Evolutionary conservation across 2,888 invertebrate genomes (phyloP).

Genomic region (Drosophila niveifrons): DNA sequence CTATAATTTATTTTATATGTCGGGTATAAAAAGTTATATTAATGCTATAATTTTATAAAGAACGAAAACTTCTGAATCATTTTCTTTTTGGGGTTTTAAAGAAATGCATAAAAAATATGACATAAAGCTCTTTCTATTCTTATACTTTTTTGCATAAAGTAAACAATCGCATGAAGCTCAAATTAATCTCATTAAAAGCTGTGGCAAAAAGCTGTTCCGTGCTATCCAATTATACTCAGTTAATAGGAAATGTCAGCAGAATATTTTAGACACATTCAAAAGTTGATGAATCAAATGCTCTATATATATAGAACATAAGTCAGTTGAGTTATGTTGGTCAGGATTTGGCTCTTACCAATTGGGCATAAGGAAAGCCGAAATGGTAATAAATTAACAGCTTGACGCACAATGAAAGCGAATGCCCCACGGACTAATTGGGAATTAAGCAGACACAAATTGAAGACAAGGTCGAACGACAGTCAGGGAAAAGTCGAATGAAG

Average conservation of each 20-base stretch:
- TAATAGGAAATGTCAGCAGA: not conserved
- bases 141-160: no score
- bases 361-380: slow-evolving; percentile 12
- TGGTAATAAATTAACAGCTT: slow-evolving; percentile 39
- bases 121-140: not conserved
- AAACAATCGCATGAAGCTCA: not conserved
- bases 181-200: not conserved
- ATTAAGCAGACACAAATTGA: slow-evolving; percentile 71
- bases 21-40: no score
- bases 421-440: slow-evolving; percentile 69
- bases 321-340: not conserved
- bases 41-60: no score
- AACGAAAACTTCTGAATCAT: no score
- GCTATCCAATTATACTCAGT: not conserved
- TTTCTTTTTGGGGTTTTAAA: no score
- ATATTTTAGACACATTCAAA: not conserved
- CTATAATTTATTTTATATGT: no score
- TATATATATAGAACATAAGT: not conserved
- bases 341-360: slow-evolving; percentile 5
- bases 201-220: not conserved
- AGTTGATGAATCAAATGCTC: not conserved
- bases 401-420: slow-evolving; percentile 17
- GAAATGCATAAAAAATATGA: not conserved
- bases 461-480: slow-evolving; percentile 25
- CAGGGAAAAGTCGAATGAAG: not conserved